Base-by-base conservation (phyloP, 2,113 vertebrate genomes). In the Chamaea fasciata region DNA sequence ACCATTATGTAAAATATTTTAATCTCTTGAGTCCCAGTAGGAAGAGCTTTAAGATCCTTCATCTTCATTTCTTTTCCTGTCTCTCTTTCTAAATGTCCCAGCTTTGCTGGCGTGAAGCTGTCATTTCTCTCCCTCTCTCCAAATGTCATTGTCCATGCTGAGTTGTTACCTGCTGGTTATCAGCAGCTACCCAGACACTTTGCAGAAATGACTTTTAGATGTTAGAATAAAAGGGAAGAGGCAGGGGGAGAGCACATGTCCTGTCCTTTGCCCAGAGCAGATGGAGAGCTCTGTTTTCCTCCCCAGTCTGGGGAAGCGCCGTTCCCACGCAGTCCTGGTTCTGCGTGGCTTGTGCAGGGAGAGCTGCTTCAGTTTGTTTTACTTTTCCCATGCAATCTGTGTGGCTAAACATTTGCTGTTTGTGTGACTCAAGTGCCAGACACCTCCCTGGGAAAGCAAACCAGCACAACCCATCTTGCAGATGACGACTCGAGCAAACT, bases 141-240 rank as follows among this genome's bases (percentile, higher is more conserved):
- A 97, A 97, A 97, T 96, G 96, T 95, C 92, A 95, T 95, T 96
- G 94, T 94, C 96, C 95, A 95, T 94, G 93, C 88, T 95, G 95
- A 96, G 93, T 56, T 83, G 86, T 93, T 95, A 95, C 93, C 94
- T 94, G 95, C 96, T 95, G 95, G 91, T 94, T 97, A 96, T 90
- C 95, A 96, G 94, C 95, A 96, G 94, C 87, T 89, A 87, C 86
- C 88, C 91, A 95, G 93, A 87, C 86, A 77, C 55, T 80, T 89
- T 78, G 73, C 86, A 96, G 83, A 74, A 96, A 96, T 87, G 92
- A 81, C 90, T 96, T 97, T 96, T 87, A 93, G 94, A 97, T 95
- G 80, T 81, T 84, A 9, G 71, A 92, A 76, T 79, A 62, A 78
- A 95, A 46, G 1, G 7, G 89, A 75, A 92, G 88, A 94, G 89